Evolutionary conservation across 2,888 invertebrate genomes (phyloP), one percentile per base, ranked within the genome.

Genomic region (Prionchulus punctatus): DNA sequence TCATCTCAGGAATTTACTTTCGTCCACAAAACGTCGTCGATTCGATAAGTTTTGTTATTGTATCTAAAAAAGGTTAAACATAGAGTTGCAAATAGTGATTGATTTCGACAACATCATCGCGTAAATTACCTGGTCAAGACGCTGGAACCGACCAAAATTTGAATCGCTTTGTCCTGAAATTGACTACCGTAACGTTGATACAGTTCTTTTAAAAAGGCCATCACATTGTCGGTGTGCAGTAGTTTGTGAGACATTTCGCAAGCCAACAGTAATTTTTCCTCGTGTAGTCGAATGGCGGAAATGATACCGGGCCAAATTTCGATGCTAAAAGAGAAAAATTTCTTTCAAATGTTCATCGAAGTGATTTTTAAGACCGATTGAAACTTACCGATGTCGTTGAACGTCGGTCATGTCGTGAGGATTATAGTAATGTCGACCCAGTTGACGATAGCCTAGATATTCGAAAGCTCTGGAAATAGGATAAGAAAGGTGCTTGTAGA

Each of bases 221-320:
- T 75, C 0, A 85, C 79, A 0, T 81, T 85, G 57, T 89, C 84
- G 30, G 80, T 78, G 0, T 89, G 77, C 75, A 90, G 79, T 0
- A 89, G 82, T 75, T 90, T 90, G 67, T 86, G 85, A 0, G 82
- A 76, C 0, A 89, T 80, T 69, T 90, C 89, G 0, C 81, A 77
- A 52, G 83, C 83, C 76, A 91, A 76, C 12, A 90, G 72, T 18
- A 90, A 78, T 1, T 79, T 75, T 0, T 76, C 72, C 67, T 91
- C 90, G 67, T 85, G 84, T 63, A 86, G 85, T 1, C 86, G 79
- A 43, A 90, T 86, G 0, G 85, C 82, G 0, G 89, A 87, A n/a
- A 81, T 75, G 54, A 67, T 67, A 2, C 74, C 74, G 4, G 71
- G 72, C 67, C 70, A 68, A 18, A 73, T 58, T 50, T 70, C 67